A percentile compares a stretch with the other conserved stretches of the same genome.
phyloP scores from a whole-genome alignment of 2,888 invertebrate genomes.

The Drosophila fungiperda region DNA sequence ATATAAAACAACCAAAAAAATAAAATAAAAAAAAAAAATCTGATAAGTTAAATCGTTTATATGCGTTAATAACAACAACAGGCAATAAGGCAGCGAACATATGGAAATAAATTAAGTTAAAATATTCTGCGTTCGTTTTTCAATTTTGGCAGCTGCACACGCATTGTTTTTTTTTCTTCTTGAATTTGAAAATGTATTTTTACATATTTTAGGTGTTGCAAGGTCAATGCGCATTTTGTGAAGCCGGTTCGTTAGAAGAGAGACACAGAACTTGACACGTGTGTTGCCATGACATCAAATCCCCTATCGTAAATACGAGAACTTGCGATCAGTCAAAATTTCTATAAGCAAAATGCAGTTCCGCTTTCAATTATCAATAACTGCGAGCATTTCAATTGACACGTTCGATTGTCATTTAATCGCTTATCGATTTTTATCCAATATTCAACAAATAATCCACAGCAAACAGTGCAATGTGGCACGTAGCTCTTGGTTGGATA shows the following conservation, averaged over 20 bases:
- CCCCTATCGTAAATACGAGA: conserved; percentile 4
- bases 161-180: conserved; percentile 33
- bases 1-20: background rate
- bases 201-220: conserved; percentile 57
- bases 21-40: conserved; percentile 20
- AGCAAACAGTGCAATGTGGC: background rate
- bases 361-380: conserved; percentile 34
- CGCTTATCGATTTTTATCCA: conserved; percentile 32
- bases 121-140: conserved; percentile 76
- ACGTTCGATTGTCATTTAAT: conserved; percentile 27
- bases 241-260: conserved; percentile 54
- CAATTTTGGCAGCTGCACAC: conserved; percentile 55
- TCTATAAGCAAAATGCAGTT: conserved; percentile 24
- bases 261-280: conserved; percentile 27
- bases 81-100: conserved; percentile 22
- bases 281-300: conserved; percentile 37
- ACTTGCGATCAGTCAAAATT: conserved; percentile 10
- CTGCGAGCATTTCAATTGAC: conserved; percentile 6
- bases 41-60: conserved; percentile 28
- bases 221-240: conserved; percentile 62
- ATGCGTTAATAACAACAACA: conserved; percentile 4
- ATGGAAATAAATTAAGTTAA: conserved; percentile 74
- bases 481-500: conserved; percentile 20
- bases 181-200: conserved; percentile 47
- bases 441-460: conserved; percentile 15